A percentile compares a stretch with the other conserved stretches of the same genome.
Conservation (phyloP, 2,797 vertebrate species). For the Chiroxiphia lanceolata region DNA sequence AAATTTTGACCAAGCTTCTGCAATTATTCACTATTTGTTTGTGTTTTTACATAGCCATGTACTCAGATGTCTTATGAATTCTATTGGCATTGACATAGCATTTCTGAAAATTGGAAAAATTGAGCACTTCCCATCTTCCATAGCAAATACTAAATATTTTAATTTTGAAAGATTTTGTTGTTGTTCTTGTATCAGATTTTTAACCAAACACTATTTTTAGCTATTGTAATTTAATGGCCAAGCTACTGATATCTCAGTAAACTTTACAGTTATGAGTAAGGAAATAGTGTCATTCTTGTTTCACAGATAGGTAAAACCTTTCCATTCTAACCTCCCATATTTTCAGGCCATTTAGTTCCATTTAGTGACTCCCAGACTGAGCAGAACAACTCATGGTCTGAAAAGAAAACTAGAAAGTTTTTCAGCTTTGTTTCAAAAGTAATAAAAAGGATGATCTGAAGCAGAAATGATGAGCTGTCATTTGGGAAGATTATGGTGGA, state of each 20-base stretch:
- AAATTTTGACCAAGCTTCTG: not conserved
- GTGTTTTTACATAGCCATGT: not conserved
- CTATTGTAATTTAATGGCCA: not conserved
- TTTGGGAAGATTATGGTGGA: not conserved
- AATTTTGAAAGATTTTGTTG: not conserved
- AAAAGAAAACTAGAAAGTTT: not conserved
- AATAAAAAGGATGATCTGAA: conserved; percentile 22
- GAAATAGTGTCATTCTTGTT: not conserved
- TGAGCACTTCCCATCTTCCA: not conserved
- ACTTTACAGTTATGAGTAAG: not conserved
- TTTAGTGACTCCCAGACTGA: not conserved
- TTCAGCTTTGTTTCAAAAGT: not conserved
- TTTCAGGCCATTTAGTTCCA: not conserved
- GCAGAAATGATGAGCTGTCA: conserved; percentile 16
- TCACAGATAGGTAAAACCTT: not conserved
- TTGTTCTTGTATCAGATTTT: not conserved
- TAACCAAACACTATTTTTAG: not conserved
- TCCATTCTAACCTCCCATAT: not conserved
- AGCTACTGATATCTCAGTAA: not conserved
- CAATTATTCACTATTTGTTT: not conserved
- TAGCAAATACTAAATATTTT: not conserved
- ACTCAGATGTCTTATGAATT: not conserved
- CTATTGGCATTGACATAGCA: not conserved
- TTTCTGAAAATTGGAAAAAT: not conserved
- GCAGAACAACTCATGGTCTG: not conserved